Evolutionary conservation across 2,888 invertebrate species (phyloP).

Genomic region (Nymphalis urticae): DNA sequence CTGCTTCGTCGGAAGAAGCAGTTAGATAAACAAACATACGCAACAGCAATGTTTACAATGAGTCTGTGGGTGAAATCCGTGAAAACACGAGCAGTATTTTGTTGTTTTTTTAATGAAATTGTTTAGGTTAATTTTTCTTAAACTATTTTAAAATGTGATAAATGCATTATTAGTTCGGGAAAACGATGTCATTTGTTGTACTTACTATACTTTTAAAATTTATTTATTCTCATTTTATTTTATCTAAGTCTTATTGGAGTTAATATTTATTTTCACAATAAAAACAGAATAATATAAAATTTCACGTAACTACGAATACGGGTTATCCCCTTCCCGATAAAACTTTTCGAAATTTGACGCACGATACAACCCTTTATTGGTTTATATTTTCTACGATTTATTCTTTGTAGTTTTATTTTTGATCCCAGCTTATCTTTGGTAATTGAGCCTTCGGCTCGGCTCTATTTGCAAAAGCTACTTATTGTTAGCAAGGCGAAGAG

Average conservation of each 20-base stretch:
- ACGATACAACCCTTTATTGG: slow-evolving; percentile 38
- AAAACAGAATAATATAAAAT: slow-evolving; percentile 34
- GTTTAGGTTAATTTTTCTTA: too few relatives aligned
- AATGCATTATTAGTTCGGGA: too few relatives aligned
- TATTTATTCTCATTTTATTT: too few relatives aligned
- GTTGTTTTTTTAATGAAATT: background rate
- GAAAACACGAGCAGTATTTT: background rate
- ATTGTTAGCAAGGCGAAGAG: slow-evolving; percentile 14
- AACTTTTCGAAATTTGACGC: slow-evolving; percentile 73
- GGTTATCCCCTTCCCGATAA: slow-evolving; percentile 66
- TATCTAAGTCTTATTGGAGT: too few relatives aligned
- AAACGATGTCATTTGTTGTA: too few relatives aligned
- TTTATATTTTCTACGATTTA: background rate
- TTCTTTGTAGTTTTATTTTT: background rate
- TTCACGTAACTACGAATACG: slow-evolving; percentile 53
- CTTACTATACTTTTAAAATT: too few relatives aligned
- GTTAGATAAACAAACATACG: slow-evolving; percentile 22
- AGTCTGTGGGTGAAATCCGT: slow-evolving; percentile 13
- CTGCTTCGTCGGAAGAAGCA: slow-evolving; percentile 16
- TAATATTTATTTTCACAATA: background rate
- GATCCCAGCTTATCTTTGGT: slow-evolving; percentile 47
- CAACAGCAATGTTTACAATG: slow-evolving; percentile 3
- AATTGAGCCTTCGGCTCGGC: background rate
- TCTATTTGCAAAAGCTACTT: slow-evolving; percentile 5
- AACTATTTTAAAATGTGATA: too few relatives aligned